Percentiles rank a stretch among this genome's conserved stretches.
These are phyloP conservation scores for Ganaspis brasiliensis DNA, from an alignment of 2,888 invertebrate genomes.

Conservation along the genomic window DNA sequence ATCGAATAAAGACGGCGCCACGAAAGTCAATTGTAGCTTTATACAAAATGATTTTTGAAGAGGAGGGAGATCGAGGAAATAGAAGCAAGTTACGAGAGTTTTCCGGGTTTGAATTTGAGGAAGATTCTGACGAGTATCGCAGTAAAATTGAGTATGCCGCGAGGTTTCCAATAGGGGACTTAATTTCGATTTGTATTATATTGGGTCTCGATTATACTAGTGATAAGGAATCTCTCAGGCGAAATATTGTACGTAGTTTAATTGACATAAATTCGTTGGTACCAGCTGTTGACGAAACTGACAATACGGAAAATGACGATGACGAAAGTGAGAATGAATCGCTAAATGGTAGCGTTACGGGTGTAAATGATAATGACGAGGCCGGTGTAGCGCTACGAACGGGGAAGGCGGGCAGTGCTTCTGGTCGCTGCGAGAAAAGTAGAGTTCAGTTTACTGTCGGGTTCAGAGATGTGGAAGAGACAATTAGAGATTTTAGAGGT, in stretches of 20 bases:
- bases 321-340: not conserved
- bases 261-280: not conserved
- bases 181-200: not conserved
- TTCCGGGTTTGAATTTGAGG: not conserved
- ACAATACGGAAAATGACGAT: not conserved
- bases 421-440: not conserved
- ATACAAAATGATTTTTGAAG: not conserved
- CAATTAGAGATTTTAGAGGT: constrained; percentile 1
- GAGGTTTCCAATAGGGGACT: not conserved
- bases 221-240: not conserved
- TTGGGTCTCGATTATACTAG: not conserved
- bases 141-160: not conserved
- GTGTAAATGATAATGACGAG: not conserved
- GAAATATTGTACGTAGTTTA: not conserved
- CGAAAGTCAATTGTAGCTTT: not conserved
- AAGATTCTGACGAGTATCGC: not conserved
- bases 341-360: not conserved
- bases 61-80: not conserved
- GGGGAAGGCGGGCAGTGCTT: not conserved
- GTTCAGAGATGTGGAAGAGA: constrained; percentile 14
- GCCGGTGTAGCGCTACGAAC: not conserved
- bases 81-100: not conserved
- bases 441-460: constrained; percentile 4
- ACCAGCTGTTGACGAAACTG: not conserved
- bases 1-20: not conserved